Evolutionary conservation across 2,797 vertebrate species (phyloP), one percentile per base, ranked within the genome.

Genomic region (Geotrypetes seraphini): DNA sequence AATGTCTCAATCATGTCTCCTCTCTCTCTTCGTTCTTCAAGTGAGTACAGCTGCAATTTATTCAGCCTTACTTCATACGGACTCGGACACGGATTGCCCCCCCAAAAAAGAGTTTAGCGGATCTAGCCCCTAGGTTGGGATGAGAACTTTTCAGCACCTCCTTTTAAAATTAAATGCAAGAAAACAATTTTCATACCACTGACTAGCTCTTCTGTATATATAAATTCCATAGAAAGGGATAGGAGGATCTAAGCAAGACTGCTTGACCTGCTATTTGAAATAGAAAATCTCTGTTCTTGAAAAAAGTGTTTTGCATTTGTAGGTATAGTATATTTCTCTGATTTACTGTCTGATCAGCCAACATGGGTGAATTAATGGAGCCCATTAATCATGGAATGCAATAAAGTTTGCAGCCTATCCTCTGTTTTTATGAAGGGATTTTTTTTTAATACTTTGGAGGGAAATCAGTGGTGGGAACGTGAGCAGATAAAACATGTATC

Each of bases 221-320:
- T n/a, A n/a, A n/a, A n/a, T n/a, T n/a, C n/a, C n/a, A n/a, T n/a
- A n/a, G n/a, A n/a, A n/a, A n/a, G n/a, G n/a, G n/a, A n/a, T n/a
- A n/a, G n/a, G n/a, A n/a, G n/a, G n/a, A n/a, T n/a, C n/a, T n/a
- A 31, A 34, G 36, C 47, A 34, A 39, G 43, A 35, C 33, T 54
- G 47, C 43, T 60, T 63, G 43, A 52, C 62, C 47, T 50, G 14
- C 24, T 54, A 54, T 31, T 63, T 53, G 23, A 39, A 60, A 38
- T 19, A 56, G 55, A 52, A 37, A 26, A 7, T 3, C 43, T 39
- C 38, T 43, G 32, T 46, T 30, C 33, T 36, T 49, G n/a, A n/a
- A 41, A 39, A 34, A 54, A 28, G 8, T 21, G 21, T 25, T 42
- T 28, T 41, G 31, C 43, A 9, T 19, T 6, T 43, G 32, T 37